These are phyloP conservation scores for Pongo abelii DNA, from an alignment of 2,113 vertebrate species.

Conservation along the genomic window DNA sequence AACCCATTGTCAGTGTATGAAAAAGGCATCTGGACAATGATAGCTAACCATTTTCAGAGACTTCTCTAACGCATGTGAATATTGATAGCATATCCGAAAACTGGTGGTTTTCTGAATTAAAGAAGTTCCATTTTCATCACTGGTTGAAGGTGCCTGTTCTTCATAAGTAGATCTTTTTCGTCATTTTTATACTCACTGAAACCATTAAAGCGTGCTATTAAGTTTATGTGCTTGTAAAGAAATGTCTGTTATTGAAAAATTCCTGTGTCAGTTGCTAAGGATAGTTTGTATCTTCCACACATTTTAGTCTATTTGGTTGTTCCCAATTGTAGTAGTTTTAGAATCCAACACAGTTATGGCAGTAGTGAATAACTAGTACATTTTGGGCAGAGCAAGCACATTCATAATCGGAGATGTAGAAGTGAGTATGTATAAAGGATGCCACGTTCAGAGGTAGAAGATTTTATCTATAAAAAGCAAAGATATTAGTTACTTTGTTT, in stretches of 20 bases:
- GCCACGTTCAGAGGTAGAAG: neutral
- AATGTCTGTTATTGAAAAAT: neutral
- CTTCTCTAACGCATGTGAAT: neutral
- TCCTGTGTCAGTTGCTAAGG: neutral
- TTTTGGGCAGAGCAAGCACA: neutral
- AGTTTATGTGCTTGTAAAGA: neutral
- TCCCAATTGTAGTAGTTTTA: neutral
- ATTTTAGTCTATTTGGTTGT: neutral
- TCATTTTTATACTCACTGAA: slow-evolving; percentile 29
- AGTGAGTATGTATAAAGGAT: neutral
- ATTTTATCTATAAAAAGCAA: neutral
- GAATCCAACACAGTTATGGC: neutral
- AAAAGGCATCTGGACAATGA: too few species aligned
- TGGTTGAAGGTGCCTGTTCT: neutral
- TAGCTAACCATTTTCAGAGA: neutral
- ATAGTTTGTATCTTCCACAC: slow-evolving; percentile 38
- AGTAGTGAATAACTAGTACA: neutral
- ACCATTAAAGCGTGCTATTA: neutral
- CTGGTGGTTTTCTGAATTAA: neutral
- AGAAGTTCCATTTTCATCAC: neutral
- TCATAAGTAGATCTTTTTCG: neutral
- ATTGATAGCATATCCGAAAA: neutral
- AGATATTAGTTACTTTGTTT: neutral
- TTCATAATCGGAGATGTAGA: neutral
- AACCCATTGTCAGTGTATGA: too few species aligned